Evolutionary conservation across 2,888 invertebrate genomes (phyloP).

Genomic region (Protodeltote pygarga): DNA sequence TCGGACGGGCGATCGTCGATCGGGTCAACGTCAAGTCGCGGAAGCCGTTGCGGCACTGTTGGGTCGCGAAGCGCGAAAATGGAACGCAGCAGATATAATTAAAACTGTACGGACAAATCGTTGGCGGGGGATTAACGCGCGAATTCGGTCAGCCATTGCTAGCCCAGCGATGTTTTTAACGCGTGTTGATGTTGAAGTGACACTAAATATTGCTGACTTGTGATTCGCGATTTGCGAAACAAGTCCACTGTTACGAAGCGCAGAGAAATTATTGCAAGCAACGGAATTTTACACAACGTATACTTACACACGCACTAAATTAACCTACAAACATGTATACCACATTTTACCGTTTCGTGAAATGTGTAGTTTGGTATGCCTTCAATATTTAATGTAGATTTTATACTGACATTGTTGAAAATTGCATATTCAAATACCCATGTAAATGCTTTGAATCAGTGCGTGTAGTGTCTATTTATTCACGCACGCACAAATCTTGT

Average conservation of each 20-base stretch:
- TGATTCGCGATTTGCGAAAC: not conserved
- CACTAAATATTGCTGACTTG: constrained; percentile 30
- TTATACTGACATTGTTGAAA: constrained; percentile 3
- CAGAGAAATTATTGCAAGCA: not conserved
- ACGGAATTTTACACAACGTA: constrained; percentile 1
- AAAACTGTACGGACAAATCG: constrained; percentile 79
- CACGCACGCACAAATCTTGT: constrained; percentile 3
- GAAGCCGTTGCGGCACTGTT: constrained; percentile 71
- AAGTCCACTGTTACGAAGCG: not conserved
- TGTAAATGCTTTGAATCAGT: not conserved
- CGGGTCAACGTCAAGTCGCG: constrained; percentile 69
- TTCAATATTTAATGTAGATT: constrained; percentile 3
- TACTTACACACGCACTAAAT: not conserved
- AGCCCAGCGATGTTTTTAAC: constrained; percentile 38
- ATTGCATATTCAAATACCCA: constrained; percentile 11
- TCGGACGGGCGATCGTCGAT: constrained; percentile 70
- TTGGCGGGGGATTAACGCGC: constrained; percentile 74
- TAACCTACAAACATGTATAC: constrained; percentile 9
- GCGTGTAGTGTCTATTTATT: constrained; percentile 14
- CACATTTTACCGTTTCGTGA: constrained; percentile 6
- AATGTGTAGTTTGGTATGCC: constrained; percentile 4
- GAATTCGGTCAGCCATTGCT: constrained; percentile 71
- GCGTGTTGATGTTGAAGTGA: constrained; percentile 38
- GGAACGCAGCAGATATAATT: constrained; percentile 85
- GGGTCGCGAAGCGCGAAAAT: constrained; percentile 77